Evolutionary conservation across 2,113 vertebrate genomes (phyloP).

Genomic region (Laterallus jamaicensis): DNA sequence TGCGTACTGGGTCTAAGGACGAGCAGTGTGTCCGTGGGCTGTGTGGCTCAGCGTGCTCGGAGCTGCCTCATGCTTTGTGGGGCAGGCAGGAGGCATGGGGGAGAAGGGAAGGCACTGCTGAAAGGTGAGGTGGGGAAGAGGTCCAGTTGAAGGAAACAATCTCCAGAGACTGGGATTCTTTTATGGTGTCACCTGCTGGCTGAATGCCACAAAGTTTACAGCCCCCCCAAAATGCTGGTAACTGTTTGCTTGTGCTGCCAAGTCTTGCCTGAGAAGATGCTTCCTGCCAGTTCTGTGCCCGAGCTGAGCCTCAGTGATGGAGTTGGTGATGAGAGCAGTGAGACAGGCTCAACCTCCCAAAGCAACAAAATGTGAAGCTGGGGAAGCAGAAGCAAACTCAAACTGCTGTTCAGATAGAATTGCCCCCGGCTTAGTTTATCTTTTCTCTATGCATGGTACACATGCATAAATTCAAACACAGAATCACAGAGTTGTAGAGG

Average conservation of each 20-base stretch:
- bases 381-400: no score
- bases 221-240: not conserved
- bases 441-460: not conserved
- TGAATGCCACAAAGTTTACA: rapidly evolving
- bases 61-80: not conserved
- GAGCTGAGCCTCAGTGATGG: rapidly evolving
- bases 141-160: not conserved
- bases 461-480: not conserved
- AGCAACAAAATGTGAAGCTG: not conserved
- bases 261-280: not conserved
- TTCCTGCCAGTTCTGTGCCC: rapidly evolving
- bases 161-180: not conserved
- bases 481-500: no score
- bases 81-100: not conserved
- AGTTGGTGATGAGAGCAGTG: not conserved
- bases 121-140: not conserved
- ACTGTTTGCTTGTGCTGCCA: not conserved
- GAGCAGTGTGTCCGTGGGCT: not conserved
- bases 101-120: not conserved
- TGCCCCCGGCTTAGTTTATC: not conserved
- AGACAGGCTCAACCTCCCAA: not conserved
- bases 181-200: rapidly evolving
- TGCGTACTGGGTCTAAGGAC: rapidly evolving
- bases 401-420: not conserved
- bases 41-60: not conserved